Evolutionary conservation across 1,140 invertebrate species (phyloP).

Genomic region (Theocolax elegans): DNA sequence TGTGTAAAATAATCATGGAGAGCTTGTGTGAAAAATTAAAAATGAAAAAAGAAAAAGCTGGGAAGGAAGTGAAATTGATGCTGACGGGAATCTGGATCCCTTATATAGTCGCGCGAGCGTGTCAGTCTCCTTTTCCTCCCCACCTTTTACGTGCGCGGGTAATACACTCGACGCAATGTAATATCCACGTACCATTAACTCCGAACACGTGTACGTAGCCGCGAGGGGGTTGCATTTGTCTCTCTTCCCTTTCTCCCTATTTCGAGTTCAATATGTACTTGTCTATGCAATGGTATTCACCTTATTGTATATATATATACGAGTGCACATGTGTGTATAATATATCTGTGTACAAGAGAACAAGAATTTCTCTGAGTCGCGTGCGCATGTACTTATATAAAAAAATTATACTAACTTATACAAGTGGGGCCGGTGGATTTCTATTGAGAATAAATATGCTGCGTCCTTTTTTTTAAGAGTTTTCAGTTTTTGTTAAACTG

Average conservation of each 20-base stretch:
- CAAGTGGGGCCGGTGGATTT: too few relatives aligned
- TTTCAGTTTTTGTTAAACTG: too few relatives aligned
- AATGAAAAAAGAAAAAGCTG: background rate
- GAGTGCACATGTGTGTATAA: background rate
- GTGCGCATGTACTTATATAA: too few relatives aligned
- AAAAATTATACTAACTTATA: too few relatives aligned
- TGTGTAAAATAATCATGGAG: too few relatives aligned
- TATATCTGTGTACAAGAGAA: too few relatives aligned
- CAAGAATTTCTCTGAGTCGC: too few relatives aligned
- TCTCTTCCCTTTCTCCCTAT: background rate
- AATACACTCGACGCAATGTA: conserved; percentile 36
- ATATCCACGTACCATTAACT: conserved; percentile 49
- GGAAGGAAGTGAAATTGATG: conserved; percentile 12
- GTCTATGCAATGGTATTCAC: background rate
- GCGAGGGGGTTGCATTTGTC: conserved; percentile 20
- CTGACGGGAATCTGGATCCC: background rate
- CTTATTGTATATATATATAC: background rate
- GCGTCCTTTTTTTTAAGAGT: too few relatives aligned
- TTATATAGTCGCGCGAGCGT: background rate
- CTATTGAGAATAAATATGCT: too few relatives aligned
- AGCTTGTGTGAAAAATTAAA: too few relatives aligned
- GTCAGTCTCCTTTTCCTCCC: conserved; percentile 12
- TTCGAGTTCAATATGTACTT: too few relatives aligned
- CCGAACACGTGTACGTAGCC: conserved; percentile 39
- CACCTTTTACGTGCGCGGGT: background rate